Base-by-base conservation (phyloP, 1,140 invertebrate species). In the Leptopilina clavipes region DNA sequence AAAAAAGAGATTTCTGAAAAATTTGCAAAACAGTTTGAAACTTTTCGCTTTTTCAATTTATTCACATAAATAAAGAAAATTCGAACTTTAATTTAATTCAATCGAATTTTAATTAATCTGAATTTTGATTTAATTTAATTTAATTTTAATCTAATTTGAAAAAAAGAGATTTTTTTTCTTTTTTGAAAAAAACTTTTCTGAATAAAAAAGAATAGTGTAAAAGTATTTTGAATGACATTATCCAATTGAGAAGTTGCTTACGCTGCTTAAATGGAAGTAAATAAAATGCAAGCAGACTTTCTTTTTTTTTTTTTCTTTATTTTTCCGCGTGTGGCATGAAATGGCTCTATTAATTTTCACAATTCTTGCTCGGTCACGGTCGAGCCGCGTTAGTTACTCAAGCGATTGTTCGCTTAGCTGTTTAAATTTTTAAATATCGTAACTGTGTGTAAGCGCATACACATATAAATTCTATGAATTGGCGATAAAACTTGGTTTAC, bases 361-460 rank as follows among this genome's bases (percentile, higher is more conserved):
- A 25, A 59, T 59, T 59, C 54, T 59, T 59, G 54, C 54, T 59
- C 54, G 54, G 54, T 59, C 54, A 59, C 54, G 54, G 54, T 59
- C 54, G 54, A 59, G 19, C 18, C 54, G 18, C 54, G 54, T 59
- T 59, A 8, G 18, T 59, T 59, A 22, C 54, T 59, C 54, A 59
- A 25, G 54, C 54, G 54, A 59, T 59, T 59, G 54, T 59, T 59
- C 54, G 54, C 54, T 59, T 59, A 22, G 54, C 54, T 22, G 54
- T 59, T 59, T 59, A 11, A 18, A 22, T 59, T 22, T 59, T 59
- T 59, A 11, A 11, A 59, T 11, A 59, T 59, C 18, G 18, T 22
- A n/a, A 22, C 22, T 10, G 54, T 25, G 54, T 59, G 54, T 59
- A 25, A 22, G 54, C n/a, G n/a, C n/a, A n/a, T n/a, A n/a, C n/a